These are phyloP conservation scores for Euura saliciscinereae DNA, from an alignment of 1,140 invertebrate genomes.

Conservation along the genomic window DNA sequence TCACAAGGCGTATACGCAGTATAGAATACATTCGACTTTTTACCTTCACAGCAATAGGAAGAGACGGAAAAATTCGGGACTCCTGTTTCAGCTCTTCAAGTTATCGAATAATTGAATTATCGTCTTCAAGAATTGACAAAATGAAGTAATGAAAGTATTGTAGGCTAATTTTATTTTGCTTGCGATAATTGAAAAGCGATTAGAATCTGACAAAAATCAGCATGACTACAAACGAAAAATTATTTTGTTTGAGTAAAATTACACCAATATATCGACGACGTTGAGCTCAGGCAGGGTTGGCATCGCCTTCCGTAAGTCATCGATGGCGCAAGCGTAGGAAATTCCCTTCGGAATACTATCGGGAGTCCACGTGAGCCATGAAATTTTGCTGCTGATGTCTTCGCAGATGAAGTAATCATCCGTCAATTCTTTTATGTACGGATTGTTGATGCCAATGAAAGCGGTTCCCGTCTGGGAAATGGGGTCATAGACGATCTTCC, in stretches of 20 bases:
- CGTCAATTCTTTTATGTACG: conserved; percentile 46
- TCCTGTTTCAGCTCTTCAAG: too few species aligned
- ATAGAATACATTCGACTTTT: too few species aligned
- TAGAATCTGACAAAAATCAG: too few species aligned
- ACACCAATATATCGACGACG: conserved; percentile 44
- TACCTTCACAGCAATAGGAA: too few species aligned
- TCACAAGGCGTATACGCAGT: too few species aligned
- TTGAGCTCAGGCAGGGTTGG: conserved; percentile 57
- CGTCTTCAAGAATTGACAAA: too few species aligned
- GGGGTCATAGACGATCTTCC: conserved; percentile 61
- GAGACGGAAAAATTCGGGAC: too few species aligned
- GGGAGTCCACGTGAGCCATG: conserved; percentile 61
- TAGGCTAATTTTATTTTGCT: too few species aligned
- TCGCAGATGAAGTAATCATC: conserved; percentile 15
- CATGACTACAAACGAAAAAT: too few species aligned
- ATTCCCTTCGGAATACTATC: conserved; percentile 64
- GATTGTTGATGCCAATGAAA: conserved; percentile 62
- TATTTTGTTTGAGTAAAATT: not conserved
- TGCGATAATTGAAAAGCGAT: too few species aligned
- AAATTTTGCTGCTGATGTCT: conserved; percentile 55
- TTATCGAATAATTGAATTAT: too few species aligned
- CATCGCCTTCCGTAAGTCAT: conserved; percentile 64
- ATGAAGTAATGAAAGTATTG: too few species aligned
- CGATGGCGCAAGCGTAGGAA: conserved; percentile 69
- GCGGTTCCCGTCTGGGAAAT: conserved; percentile 49